Base-by-base conservation (phyloP, 2,797 vertebrate genomes). In the Smutsia gigantea region DNA sequence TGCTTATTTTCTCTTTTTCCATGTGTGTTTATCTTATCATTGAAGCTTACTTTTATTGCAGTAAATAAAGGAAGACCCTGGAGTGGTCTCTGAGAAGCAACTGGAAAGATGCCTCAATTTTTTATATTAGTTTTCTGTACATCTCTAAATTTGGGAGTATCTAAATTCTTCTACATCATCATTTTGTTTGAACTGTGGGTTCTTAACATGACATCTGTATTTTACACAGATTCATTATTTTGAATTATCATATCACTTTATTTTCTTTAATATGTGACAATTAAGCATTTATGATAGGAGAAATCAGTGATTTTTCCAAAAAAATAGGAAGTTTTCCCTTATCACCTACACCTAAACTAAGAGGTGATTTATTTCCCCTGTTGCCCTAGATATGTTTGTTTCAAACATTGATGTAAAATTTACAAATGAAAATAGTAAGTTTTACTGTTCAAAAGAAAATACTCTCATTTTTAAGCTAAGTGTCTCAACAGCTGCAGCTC, bases 381-480 rank as follows among this genome's bases (percentile, higher is more conserved):
- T 15, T 90, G 39, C 6, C 81, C 46, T 0, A 61, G 27, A 57
- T 66, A 87, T 9, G 9, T 17, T 93, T 39, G 1, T 55, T 90
- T 93, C 57, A 71, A 87, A 81, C 12, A n/a, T 46, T 29, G 15
- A 92, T 71, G 42, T 31, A 71, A 59, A 85, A 93, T 53, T 18
- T 31, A 87, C 5, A 31, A 46, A 46, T 37, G 21, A 87, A 93
- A 97, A 94, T 64, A 81, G 37, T 14, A 66, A 61, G 42, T 39
- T 69, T 89, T 53, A 68, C 19, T 55, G 49, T 39, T 88, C 49
- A 90, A 93, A 95, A 75, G 74, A 84, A 85, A 74, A 90, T 23
- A 84, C 1, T 94, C 53, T 82, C 46, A 55, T 77, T 74, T 90
- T 69, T 71, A 82, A 96, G n/a, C 7, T 37, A 68, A 18, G 29